phyloP scores from a whole-genome alignment of 2,888 invertebrate species.

The Epicampocera succincta region DNA sequence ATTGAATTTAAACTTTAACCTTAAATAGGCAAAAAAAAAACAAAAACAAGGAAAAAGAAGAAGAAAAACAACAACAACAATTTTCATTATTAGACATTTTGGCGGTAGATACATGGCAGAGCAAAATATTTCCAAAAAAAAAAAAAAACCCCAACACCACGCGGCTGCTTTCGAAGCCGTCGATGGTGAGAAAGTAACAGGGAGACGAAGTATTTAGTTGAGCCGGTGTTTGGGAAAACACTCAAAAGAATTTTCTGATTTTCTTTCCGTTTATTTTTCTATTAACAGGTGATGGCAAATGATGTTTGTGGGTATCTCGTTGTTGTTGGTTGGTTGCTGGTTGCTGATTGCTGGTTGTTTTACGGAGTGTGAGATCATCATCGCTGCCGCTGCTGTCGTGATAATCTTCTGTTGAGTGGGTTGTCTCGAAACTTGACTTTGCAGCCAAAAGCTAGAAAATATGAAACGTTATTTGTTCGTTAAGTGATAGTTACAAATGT shows the following conservation, averaged over 20 bases:
- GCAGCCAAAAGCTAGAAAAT: slow-evolving; percentile 48
- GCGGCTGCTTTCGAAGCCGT: slow-evolving; percentile 21
- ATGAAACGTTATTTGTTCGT: slow-evolving; percentile 66
- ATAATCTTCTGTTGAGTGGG: slow-evolving; percentile 64
- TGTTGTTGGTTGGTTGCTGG: background rate
- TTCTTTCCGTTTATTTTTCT: slow-evolving; percentile 4
- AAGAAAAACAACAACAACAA: background rate
- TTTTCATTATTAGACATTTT: slow-evolving; percentile 54
- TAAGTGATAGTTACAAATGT: slow-evolving; percentile 67
- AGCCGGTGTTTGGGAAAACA: slow-evolving; percentile 24
- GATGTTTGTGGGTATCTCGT: slow-evolving; percentile 7
- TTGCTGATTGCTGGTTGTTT: slow-evolving; percentile 18
- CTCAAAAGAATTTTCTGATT: slow-evolving; percentile 35
- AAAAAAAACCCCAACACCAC: slow-evolving; percentile 14
- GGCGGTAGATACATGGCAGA: slow-evolving; percentile 17
- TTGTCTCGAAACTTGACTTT: slow-evolving; percentile 34
- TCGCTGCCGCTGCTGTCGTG: slow-evolving; percentile 28
- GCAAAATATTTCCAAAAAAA: background rate
- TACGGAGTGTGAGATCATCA: slow-evolving; percentile 27
- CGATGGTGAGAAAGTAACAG: slow-evolving; percentile 55
- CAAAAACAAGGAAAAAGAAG: too few species aligned
- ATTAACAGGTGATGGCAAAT: slow-evolving; percentile 63
- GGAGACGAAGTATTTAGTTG: slow-evolving; percentile 3
- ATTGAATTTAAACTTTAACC: slow-evolving; percentile 64
- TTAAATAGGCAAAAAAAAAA: slow-evolving; percentile 13